These are phyloP conservation scores for Eumeta japonica DNA, from an alignment of 1,140 invertebrate species.

Conservation along the genomic window DNA sequence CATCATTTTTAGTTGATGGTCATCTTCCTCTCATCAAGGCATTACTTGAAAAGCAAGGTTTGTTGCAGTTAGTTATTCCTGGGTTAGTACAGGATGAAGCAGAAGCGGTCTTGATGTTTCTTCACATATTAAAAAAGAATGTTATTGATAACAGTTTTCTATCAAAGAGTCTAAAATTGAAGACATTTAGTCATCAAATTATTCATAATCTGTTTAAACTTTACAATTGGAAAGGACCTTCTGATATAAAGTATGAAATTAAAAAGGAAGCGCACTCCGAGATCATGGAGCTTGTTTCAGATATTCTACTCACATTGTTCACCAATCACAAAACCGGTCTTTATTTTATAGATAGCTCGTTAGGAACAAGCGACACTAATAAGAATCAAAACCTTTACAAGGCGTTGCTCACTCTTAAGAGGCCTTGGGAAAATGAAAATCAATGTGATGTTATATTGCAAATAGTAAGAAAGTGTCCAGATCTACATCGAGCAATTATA, in stretches of 20 bases:
- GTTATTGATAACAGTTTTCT: slow-evolving; percentile 67
- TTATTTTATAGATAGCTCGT: slow-evolving; percentile 63
- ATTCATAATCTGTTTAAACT: slow-evolving; percentile 67
- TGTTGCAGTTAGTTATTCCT: slow-evolving; percentile 65
- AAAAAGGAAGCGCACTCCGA: slow-evolving; percentile 56
- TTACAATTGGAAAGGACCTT: slow-evolving; percentile 74
- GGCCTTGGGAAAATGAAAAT: slow-evolving; percentile 65
- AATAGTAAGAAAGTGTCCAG: slow-evolving; percentile 69
- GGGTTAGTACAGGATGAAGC: slow-evolving; percentile 68
- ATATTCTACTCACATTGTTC: slow-evolving; percentile 66
- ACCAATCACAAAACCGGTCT: slow-evolving; percentile 71
- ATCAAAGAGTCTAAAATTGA: slow-evolving; percentile 72
- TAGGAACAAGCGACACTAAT: slow-evolving; percentile 59
- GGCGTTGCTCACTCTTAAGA: slow-evolving; percentile 62
- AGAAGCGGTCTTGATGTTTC: slow-evolving; percentile 64
- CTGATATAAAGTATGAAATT: slow-evolving; percentile 31
- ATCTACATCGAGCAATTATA: slow-evolving; percentile 67
- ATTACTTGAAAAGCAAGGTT: slow-evolving; percentile 66
- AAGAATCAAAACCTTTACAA: slow-evolving; percentile 66
- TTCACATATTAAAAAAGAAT: slow-evolving; percentile 67
- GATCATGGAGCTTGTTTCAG: slow-evolving; percentile 61
- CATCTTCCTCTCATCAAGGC: slow-evolving; percentile 64
- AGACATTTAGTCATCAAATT: slow-evolving; percentile 67
- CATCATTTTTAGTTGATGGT: slow-evolving; percentile 71
- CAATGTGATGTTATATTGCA: slow-evolving; percentile 65